Evolutionary conservation across 2,888 invertebrate species (phyloP), one percentile per base, ranked within the genome.

Genomic region (Pyralis farinalis): DNA sequence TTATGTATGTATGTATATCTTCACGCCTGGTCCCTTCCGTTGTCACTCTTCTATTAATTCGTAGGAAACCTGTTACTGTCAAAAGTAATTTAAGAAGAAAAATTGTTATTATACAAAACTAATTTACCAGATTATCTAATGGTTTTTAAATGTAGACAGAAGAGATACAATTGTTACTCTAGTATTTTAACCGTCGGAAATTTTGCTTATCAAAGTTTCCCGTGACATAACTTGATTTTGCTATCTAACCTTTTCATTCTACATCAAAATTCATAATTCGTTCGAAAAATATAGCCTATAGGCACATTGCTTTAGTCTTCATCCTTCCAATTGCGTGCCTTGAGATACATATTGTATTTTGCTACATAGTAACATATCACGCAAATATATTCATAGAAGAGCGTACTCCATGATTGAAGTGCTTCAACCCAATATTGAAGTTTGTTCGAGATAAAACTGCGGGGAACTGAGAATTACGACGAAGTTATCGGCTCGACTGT

Each of bases 351-450:
- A 31, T 31, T 21, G 30, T 31, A 30, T 37, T 31, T 37, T 36
- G 22, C 20, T 20, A 3, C n/a, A 11, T 21, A 6, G 28, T n/a
- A 32, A 22, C 32, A 20, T 39, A 27, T 33, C 46, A 44, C 48
- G 46, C 42, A 46, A 51, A 51, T 48, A 51, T 51, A 51, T 51
- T 51, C 51, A 51, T 51, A 46, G 51, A 32, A 40, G 29, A 46
- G 43, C 43, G 43, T 44, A 44, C 37, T 42, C 43, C 32, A 48
- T 48, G 51, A 51, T 51, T 44, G 51, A 48, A 46, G 46, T 37
- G 41, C 33, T 39, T 48, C 47, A 37, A 44, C 28, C 41, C 43
- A 46, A 48, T 51, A 46, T 51, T 44, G 46, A 40, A 37, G 42
- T 47, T 47, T 45, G 45, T 40, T 47, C 32, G 37, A 36, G 42